Conservation (phyloP, 1,140 invertebrate species). For the Macrobrachium nipponense region DNA sequence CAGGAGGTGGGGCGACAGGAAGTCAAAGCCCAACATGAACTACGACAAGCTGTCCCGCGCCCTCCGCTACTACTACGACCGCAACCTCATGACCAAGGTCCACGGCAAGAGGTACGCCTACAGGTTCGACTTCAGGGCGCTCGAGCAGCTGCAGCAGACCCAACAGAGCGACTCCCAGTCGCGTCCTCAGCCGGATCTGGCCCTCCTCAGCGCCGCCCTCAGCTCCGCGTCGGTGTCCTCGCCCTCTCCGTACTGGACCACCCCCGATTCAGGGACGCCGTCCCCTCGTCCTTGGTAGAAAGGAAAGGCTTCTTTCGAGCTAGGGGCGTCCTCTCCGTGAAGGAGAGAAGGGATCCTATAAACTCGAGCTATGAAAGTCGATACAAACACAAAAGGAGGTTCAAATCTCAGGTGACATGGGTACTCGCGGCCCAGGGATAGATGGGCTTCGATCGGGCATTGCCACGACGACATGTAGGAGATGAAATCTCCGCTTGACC, state of each 20-base stretch:
- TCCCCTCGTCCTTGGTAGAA: conserved; percentile 37
- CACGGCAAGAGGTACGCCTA: conserved; percentile 97
- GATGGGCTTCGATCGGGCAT: no score
- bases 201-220: conserved; percentile 42
- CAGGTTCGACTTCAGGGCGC: conserved; percentile 97
- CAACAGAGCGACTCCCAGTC: conserved; percentile 82
- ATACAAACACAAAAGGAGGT: no score
- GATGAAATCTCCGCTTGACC: no score
- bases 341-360: not conserved
- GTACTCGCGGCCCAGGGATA: no score
- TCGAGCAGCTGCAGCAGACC: conserved; percentile 91
- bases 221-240: conserved; percentile 38
- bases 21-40: conserved; percentile 57
- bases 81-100: conserved; percentile 98
- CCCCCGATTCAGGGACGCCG: conserved; percentile 27
- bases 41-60: conserved; percentile 58
- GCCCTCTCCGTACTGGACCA: conserved; percentile 25
- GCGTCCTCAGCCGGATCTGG: conserved; percentile 36
- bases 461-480: no score
- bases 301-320: no score
- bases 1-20: conserved; percentile 46
- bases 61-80: conserved; percentile 90
- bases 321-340: not conserved
- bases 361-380: not conserved
- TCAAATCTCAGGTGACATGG: no score